phyloP scores from a whole-genome alignment of 2,797 vertebrate genomes.

The Macroramphosus scolopax region DNA sequence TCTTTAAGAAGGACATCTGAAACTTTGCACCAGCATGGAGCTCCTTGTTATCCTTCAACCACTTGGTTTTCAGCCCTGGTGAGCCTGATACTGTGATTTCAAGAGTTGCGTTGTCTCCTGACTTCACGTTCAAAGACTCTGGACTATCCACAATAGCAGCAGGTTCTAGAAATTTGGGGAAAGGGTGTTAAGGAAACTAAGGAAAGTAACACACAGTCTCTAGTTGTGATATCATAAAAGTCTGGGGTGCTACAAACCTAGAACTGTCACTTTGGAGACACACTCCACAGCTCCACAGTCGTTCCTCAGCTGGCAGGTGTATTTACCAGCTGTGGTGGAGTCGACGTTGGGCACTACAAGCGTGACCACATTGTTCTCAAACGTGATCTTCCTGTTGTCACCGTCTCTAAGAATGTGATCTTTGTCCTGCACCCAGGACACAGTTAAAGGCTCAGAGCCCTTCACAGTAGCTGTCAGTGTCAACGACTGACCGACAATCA shows the following conservation, averaged over 20 bases:
- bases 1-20: slow-evolving; percentile 85
- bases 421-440: slow-evolving; percentile 89
- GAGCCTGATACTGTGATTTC: slow-evolving; percentile 87
- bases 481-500: slow-evolving; percentile 78
- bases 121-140: slow-evolving; percentile 84
- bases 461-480: slow-evolving; percentile 80
- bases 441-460: slow-evolving; percentile 86
- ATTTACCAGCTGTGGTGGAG: slow-evolving; percentile 80
- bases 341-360: slow-evolving; percentile 81
- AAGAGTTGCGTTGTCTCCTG: slow-evolving; percentile 84
- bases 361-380: slow-evolving; percentile 80
- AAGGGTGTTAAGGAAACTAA: slow-evolving; percentile 44
- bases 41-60: slow-evolving; percentile 86
- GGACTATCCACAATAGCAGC: slow-evolving; percentile 86
- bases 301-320: slow-evolving; percentile 86
- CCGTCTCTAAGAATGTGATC: slow-evolving; percentile 86
- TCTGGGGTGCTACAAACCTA: slow-evolving; percentile 82
- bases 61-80: slow-evolving; percentile 86
- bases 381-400: slow-evolving; percentile 84
- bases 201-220: not conserved
- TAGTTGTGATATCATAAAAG: not conserved
- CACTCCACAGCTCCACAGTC: slow-evolving; percentile 86
- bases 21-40: slow-evolving; percentile 82
- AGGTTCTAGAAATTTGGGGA: slow-evolving; percentile 82
- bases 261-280: slow-evolving; percentile 83